Evolutionary conservation across 2,888 invertebrate genomes (phyloP), one percentile per base, ranked within the genome.

Genomic region (Lumbricus terrestris): DNA sequence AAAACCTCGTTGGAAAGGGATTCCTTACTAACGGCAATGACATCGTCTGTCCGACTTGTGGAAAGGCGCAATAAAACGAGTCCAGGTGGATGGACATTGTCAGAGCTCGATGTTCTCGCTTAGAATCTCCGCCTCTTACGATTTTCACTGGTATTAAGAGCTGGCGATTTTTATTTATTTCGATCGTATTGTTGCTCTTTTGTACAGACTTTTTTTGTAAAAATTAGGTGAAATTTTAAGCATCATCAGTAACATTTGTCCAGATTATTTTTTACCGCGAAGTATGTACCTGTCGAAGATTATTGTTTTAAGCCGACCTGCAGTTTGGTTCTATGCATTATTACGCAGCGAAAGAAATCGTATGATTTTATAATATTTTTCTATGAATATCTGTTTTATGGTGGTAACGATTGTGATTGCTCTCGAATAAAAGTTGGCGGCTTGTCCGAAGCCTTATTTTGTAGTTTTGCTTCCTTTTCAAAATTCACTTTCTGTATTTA

Each of bases 11-110:
- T 33, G 91, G 89, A n/a, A 89, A 88, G 82, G 90, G 90, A 33
- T 91, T 91, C 82, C 85, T 91, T 35, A 88, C 54, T n/a, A 82
- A 83, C 29, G 89, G 88, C 38, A 38, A 69, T 20, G 89, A 89
- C 38, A 90, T 90, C 69, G 33, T 90, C 33, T 90, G 90, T 54
- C 90, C 90, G 1, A 37, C 85, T 40, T 90, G 90, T 88, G 90
- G 89, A n/a, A 90, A 88, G 54, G 20, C 33, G 20, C 33, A 42
- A 38, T 88, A n/a, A 38, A 90, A n/a, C 37, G 88, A 34, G 15
- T 54, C 40, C n/a, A 47, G 33, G n/a, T n/a, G 69, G 29, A 69
- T n/a, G 69, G 29, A 69, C 29, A 69, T 69, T 69, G 69, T 69
- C 69, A 29, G n/a, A 0, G 69, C 69, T 69, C n/a, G 69, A 16